A percentile compares a stretch with the other conserved stretches of the same genome.
Conservation (phyloP, 2,888 invertebrate genomes). For the Harpalus rufipes region DNA sequence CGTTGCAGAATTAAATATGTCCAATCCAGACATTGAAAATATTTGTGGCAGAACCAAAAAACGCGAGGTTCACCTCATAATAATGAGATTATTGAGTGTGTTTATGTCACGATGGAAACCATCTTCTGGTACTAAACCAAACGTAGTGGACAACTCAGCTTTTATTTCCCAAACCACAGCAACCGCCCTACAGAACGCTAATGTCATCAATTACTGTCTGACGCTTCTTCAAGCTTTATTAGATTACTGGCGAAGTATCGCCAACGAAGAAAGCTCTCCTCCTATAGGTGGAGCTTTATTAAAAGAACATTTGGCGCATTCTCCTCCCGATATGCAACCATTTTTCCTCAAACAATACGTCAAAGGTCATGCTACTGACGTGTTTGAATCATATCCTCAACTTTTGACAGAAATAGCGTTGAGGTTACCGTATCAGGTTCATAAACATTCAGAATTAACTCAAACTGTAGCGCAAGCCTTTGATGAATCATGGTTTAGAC, state of each 20-base stretch:
- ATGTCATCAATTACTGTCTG: conserved; percentile 86
- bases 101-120: conserved; percentile 88
- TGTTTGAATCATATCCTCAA: conserved; percentile 96
- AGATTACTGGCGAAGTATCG: conserved; percentile 86
- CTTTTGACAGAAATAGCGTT: conserved; percentile 97
- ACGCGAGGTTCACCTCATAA: conserved; percentile 92
- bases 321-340: conserved; percentile 96
- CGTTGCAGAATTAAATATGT: conserved; percentile 86
- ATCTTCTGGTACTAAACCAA: conserved; percentile 74
- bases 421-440: conserved; percentile 95
- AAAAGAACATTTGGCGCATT: conserved; percentile 89
- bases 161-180: conserved; percentile 86
- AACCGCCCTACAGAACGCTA: conserved; percentile 83
- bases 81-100: conserved; percentile 92
- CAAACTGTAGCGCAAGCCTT: conserved; percentile 78
- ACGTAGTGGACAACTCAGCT: conserved; percentile 78
- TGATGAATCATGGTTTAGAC: conserved; percentile 86
- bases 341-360: conserved; percentile 96
- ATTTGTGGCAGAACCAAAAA: conserved; percentile 84
- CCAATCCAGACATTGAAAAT: conserved; percentile 79
- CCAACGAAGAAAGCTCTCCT: conserved; percentile 75
- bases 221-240: conserved; percentile 85
- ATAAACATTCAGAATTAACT: conserved; percentile 83
- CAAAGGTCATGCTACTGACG: conserved; percentile 92
- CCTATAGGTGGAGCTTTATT: conserved; percentile 84